Evolutionary conservation across 2,113 vertebrate species (phyloP).

Genomic region (Platichthys flesus): DNA sequence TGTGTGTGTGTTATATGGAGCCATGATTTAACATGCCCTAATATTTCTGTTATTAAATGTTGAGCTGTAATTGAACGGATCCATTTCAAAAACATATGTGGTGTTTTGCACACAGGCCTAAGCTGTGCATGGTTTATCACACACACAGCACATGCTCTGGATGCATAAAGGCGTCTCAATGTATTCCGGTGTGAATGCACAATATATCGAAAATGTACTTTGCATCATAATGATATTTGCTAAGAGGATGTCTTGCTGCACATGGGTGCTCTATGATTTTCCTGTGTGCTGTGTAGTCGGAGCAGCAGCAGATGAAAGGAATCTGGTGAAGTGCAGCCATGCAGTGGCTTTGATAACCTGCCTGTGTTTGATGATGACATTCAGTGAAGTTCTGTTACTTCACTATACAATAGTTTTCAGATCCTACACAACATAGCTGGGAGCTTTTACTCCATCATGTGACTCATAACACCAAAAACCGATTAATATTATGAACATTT

Average conservation of each 20-base stretch:
- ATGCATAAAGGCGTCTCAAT: not conserved
- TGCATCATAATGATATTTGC: conserved; percentile 18
- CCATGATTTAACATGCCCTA: not conserved
- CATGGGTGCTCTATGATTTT: not conserved
- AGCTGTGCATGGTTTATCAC: conserved; percentile 3
- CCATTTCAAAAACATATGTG: not conserved
- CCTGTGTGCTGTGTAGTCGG: not conserved
- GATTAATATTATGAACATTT: no score
- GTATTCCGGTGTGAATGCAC: not conserved
- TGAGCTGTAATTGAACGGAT: not conserved
- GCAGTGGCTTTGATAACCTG: not conserved
- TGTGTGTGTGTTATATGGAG: not conserved
- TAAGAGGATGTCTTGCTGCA: not conserved
- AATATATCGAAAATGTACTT: not conserved
- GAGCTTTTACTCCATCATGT: not conserved
- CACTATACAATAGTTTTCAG: no score
- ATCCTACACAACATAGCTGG: not conserved
- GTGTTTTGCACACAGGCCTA: not conserved
- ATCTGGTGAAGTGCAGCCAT: not conserved
- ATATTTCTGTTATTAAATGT: not conserved
- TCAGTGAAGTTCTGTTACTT: no score
- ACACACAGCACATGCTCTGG: not conserved
- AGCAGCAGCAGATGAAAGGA: not conserved
- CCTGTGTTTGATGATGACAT: no score
- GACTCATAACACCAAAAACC: no score